A percentile compares a stretch with the other conserved stretches of the same genome.
phyloP scores from a whole-genome alignment of 2,113 vertebrate genomes.

The Amblyornis subalaris region DNA sequence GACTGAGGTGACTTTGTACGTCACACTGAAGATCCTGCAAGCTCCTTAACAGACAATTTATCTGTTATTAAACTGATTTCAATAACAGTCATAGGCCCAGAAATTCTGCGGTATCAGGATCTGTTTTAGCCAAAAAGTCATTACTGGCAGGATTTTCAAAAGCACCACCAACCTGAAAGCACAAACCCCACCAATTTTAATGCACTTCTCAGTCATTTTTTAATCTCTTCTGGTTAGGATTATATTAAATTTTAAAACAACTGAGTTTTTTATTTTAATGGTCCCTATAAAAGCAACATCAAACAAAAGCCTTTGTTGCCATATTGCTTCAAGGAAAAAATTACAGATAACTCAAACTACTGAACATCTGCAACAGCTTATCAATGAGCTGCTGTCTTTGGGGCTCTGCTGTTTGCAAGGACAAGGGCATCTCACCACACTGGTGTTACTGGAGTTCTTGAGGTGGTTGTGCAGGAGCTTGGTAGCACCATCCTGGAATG shows the following conservation, averaged over 20 bases:
- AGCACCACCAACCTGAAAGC: background rate
- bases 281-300: background rate
- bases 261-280: background rate
- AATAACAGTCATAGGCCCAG: background rate
- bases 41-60: background rate
- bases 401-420: background rate
- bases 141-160: constrained; percentile 7
- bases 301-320: background rate
- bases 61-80: background rate
- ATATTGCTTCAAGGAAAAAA: background rate
- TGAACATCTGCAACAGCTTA: background rate
- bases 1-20: background rate
- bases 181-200: background rate
- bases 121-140: background rate
- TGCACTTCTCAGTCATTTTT: background rate
- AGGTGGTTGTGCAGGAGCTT: constrained; percentile 97
- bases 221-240: background rate
- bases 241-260: background rate
- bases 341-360: background rate
- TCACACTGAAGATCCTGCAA: background rate
- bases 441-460: constrained; percentile 94
- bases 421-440: constrained; percentile 76
- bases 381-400: background rate
- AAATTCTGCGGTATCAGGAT: background rate
- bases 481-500: constrained; percentile 98